Percentiles rank a stretch among this genome's conserved stretches.
Conservation (phyloP, 2,888 invertebrate species). For the Apantesis nais region DNA sequence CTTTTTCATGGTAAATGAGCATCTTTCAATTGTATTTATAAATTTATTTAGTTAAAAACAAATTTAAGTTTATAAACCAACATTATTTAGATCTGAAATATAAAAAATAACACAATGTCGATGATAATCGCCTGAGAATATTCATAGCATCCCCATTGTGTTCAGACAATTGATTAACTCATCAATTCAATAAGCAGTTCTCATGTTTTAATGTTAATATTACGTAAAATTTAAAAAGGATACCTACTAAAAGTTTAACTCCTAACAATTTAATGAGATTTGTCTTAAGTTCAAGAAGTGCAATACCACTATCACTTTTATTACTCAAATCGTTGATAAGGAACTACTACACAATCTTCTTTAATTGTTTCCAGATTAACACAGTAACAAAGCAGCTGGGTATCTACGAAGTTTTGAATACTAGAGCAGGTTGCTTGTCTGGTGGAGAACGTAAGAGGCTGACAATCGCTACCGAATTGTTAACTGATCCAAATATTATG, state of each 20-base stretch:
- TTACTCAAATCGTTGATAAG: background rate
- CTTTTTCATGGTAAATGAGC: no score
- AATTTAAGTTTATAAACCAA: no score
- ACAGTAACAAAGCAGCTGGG: constrained; percentile 92
- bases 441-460: constrained; percentile 96
- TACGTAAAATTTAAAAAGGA: background rate
- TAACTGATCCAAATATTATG: constrained; percentile 96
- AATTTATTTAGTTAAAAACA: no score
- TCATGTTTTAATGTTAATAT: background rate
- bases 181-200: background rate
- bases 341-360: background rate
- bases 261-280: no score
- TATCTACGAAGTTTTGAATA: constrained; percentile 89
- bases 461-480: constrained; percentile 95
- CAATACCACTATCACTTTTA: background rate
- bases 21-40: no score
- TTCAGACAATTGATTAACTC: background rate
- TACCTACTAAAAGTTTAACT: background rate
- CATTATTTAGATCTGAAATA: background rate
- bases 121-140: background rate
- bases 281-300: no score
- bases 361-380: constrained; percentile 87
- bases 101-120: background rate
- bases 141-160: background rate
- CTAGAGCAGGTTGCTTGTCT: constrained; percentile 90